Evolutionary conservation across 2,888 invertebrate species (phyloP), one percentile per base, ranked within the genome.

Genomic region (Ochropleura plecta): DNA sequence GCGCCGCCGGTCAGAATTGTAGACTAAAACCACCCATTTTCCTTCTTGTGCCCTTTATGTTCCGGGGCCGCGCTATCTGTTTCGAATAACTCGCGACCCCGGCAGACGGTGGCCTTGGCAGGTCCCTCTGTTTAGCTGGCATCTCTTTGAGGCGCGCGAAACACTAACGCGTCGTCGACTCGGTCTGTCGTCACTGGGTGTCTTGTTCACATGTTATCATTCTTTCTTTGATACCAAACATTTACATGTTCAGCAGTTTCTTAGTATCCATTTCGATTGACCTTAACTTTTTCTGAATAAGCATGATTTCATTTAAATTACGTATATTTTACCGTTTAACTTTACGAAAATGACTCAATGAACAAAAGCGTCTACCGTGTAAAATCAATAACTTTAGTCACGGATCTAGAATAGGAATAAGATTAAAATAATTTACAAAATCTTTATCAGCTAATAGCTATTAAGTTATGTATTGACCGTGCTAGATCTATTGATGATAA

Each of bases 381-480:
- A 60, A 51, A 5, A 30, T 0, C 5, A 46, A 30, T 53, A 46
- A n/a, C 7, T 44, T 49, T 51, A 14, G 48, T 64, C 55, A 68
- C 48, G 49, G 42, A 64, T 55, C 12, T 68, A 65, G 12, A 57
- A 10, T n/a, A 65, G 40, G 10, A 65, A 40, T 40, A 71, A 10
- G 40, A 51, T 10, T 60, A 51, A 57, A 53, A 48, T 46, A 14
- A 46, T 59, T 60, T 16, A 3, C 14, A 69, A 77, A 18, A 72
- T 51, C 42, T 71, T 66, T 76, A 81, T 55, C 48, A 6, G 18
- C 5, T 66, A 63, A n/a, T 44, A 49, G 49, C 53, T 18, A 9
- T 20, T 81, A 66, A 51, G 51, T 65, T 68, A 69, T 79, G 20
- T 46, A 70, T 40, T 62, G 51, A 62, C 62, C 65, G 63, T 75